phyloP scores from a whole-genome alignment of 2,797 vertebrate genomes.

The Argentina silus region DNA sequence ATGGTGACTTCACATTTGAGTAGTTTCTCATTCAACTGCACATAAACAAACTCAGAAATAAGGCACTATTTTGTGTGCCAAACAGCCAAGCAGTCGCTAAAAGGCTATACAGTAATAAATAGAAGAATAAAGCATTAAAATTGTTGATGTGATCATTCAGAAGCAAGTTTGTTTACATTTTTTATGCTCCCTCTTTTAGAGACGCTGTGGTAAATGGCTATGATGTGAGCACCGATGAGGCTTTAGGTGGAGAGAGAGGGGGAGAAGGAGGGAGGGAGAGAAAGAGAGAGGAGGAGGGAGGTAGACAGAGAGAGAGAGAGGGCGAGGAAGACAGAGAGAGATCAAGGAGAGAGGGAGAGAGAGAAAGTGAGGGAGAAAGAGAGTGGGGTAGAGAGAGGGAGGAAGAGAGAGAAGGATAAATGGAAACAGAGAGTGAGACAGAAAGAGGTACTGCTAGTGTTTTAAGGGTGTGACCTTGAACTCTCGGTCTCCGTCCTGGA shows the following conservation, averaged over 20 bases:
- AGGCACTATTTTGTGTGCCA: not conserved
- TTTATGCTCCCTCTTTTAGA: not conserved
- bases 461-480: conserved; percentile 43
- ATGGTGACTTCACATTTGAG: not conserved
- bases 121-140: not conserved
- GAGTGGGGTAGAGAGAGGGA: not conserved
- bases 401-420: not conserved
- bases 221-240: not conserved
- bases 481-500: conserved; percentile 30
- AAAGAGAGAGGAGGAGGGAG: not conserved
- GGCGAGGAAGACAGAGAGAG: not conserved
- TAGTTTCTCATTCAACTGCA: too few species aligned
- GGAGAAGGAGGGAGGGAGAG: not conserved
- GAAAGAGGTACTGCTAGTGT: not conserved
- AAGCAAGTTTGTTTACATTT: not conserved
- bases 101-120: not conserved
- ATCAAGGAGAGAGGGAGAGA: not conserved
- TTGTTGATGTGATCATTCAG: not conserved
- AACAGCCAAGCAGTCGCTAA: not conserved
- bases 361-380: not conserved
- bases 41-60: not conserved
- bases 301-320: not conserved
- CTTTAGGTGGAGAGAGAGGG: not conserved
- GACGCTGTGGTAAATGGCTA: not conserved
- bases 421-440: not conserved